These are phyloP conservation scores for Trissolcus basalis DNA, from an alignment of 1,140 invertebrate species.

Conservation along the genomic window DNA sequence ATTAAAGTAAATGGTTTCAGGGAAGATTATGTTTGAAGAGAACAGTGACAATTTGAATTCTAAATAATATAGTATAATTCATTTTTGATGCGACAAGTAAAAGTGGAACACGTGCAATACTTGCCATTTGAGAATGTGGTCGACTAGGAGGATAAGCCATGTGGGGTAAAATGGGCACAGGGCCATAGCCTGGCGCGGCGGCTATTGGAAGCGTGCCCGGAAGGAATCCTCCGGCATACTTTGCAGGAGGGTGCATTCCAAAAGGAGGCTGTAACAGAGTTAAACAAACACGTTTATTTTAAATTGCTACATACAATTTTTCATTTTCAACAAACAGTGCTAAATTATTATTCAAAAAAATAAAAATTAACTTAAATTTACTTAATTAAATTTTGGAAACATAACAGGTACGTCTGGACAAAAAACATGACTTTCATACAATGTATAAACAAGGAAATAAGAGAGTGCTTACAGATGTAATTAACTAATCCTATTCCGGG, in stretches of 20 bases:
- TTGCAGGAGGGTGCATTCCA: constrained; percentile 67
- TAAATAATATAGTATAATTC: too few species aligned
- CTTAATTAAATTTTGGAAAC: too few species aligned
- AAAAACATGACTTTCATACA: too few species aligned
- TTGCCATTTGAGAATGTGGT: constrained; percentile 71
- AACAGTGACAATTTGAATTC: too few species aligned
- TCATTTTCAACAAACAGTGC: neutral
- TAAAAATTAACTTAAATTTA: too few species aligned
- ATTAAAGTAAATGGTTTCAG: too few species aligned
- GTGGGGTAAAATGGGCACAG: constrained; percentile 67
- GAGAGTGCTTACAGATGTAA: neutral
- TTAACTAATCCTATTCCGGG: constrained; percentile 11
- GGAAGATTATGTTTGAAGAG: too few species aligned
- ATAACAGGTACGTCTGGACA: too few species aligned
- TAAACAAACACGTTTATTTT: constrained; percentile 24
- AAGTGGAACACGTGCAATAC: constrained; percentile 42
- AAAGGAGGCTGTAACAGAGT: constrained; percentile 64
- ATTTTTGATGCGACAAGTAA: constrained; percentile 22
- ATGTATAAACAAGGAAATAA: constrained; percentile 1
- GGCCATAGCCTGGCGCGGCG: constrained; percentile 64
- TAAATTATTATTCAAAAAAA: too few species aligned
- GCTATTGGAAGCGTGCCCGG: constrained; percentile 63
- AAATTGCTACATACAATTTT: neutral
- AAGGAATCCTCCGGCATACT: constrained; percentile 67
- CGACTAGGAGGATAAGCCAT: constrained; percentile 63